phyloP scores from a whole-genome alignment of 2,113 vertebrate species.

The Dendropsophus ebraccatus region DNA sequence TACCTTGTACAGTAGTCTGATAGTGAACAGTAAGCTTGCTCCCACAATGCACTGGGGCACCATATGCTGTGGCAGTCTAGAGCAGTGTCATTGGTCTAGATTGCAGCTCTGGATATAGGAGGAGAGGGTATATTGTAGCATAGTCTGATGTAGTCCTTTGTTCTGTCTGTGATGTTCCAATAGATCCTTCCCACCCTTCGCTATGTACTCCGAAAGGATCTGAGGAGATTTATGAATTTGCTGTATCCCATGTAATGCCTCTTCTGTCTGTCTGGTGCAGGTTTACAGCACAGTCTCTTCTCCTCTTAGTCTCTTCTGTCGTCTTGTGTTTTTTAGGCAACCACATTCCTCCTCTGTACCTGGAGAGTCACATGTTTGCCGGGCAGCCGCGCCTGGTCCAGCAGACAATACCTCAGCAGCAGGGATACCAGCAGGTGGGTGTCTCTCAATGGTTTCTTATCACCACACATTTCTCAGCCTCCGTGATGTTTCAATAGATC shows the following conservation, averaged over 20 bases:
- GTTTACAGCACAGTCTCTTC: neutral
- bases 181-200: conserved; percentile 66
- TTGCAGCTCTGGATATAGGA: neutral
- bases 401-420: conserved; percentile 93
- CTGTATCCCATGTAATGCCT: neutral
- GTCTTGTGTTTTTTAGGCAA: conserved; percentile 75
- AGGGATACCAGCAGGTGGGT: conserved; percentile 92
- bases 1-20: no score
- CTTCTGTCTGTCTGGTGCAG: neutral
- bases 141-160: neutral
- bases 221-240: conserved; percentile 59
- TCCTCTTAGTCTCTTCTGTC: neutral
- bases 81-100: no score
- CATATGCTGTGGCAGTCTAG: no score
- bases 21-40: no score
- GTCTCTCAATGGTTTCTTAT: neutral
- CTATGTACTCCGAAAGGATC: conserved; percentile 56
- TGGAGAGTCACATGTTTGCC: conserved; percentile 94
- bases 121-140: neutral
- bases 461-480: neutral
- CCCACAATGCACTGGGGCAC: no score
- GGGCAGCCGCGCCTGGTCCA: conserved; percentile 95
- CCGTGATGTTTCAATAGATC: conserved; percentile 50
- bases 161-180: conserved; percentile 59
- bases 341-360: conserved; percentile 92